A percentile compares a stretch with the other conserved stretches of the same genome.
phyloP scores from a whole-genome alignment of 2,797 vertebrate genomes.

The Pseudochaenichthys georgianus region DNA sequence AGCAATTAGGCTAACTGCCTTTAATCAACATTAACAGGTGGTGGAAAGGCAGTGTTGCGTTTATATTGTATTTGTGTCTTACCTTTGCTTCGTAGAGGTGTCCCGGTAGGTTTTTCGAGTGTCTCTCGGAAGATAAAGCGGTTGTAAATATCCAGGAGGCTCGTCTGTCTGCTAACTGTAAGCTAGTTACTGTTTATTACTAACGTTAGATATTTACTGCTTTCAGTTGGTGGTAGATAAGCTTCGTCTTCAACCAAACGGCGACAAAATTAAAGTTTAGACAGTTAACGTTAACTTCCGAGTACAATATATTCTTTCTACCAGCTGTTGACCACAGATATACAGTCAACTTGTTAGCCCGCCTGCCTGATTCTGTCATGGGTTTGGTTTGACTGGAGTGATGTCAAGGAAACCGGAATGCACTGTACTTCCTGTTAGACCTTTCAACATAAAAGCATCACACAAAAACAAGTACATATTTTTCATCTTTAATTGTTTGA shows the following conservation, averaged over 20 bases:
- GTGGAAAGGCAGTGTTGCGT: fast-evolving
- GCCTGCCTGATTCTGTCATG: slow-evolving; percentile 11
- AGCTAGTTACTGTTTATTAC: slow-evolving; percentile 43
- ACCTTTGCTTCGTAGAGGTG: slow-evolving; percentile 44
- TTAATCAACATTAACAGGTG: neutral
- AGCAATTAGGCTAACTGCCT: slow-evolving; percentile 51
- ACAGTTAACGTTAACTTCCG: neutral
- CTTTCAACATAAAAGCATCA: slow-evolving; percentile 50
- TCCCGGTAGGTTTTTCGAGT: neutral
- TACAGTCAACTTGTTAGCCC: slow-evolving; percentile 21
- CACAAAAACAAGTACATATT: neutral
- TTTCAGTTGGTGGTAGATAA: neutral
- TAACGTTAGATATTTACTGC: neutral
- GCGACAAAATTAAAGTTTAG: neutral
- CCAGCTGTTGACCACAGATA: neutral
- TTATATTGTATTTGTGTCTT: neutral
- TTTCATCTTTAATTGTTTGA: too few species aligned
- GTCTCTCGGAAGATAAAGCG: slow-evolving; percentile 7
- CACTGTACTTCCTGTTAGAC: fast-evolving
- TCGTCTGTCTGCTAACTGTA: slow-evolving; percentile 56
- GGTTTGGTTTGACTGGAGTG: neutral
- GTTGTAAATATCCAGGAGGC: slow-evolving; percentile 28
- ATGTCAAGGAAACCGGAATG: fast-evolving
- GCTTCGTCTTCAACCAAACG: slow-evolving; percentile 1
- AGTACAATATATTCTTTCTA: neutral